Evolutionary conservation across 2,888 invertebrate species (phyloP), one percentile per base, ranked within the genome.

Genomic region (Heliconius cydno): DNA sequence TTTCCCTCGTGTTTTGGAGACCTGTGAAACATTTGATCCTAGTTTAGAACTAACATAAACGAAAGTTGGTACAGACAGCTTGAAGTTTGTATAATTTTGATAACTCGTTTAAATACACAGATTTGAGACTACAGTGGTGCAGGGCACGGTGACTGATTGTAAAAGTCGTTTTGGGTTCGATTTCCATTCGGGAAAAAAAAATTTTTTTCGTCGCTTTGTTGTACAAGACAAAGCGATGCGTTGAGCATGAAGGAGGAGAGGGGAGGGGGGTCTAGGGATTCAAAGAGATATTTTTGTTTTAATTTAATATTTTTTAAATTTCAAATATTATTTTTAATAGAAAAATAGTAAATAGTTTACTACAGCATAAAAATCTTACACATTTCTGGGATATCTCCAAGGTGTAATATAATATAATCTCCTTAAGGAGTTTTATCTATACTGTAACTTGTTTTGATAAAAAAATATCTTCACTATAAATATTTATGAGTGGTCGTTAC

Each of bases 401-500:
- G 34, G 9, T n/a, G 25, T 9, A 70, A 70, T 41, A 34, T 9
- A 70, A 70, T 41, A 60, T 60, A 60, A 73, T 60, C 57, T 57
- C 30, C 28, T 38, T n/a, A 15, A 38, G 34, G 13, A 60, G n/a
- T n/a, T 73, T 60, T 73, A 73, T 73, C 73, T 73, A 34, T n/a
- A 38, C 15, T 30, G 38, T 72, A 34, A 25, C 41, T 70, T 72
- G 57, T 60, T 73, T 57, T 15, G 38, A 60, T 73, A 60, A 73
- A 73, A 46, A 73, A 60, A 60, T 73, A 73, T 73, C 34, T 60
- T 7, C 10, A 13, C 60, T 60, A 73, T 73, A 73, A 73, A 73
- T 73, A 73, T 73, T 73, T 73, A 73, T 73, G 73, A 73, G n/a
- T 38, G 60, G 38, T 60, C 73, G 60, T 73, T 73, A 60, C 73